Conservation (phyloP, 2,888 invertebrate genomes). For the Isotomurus palustris region DNA sequence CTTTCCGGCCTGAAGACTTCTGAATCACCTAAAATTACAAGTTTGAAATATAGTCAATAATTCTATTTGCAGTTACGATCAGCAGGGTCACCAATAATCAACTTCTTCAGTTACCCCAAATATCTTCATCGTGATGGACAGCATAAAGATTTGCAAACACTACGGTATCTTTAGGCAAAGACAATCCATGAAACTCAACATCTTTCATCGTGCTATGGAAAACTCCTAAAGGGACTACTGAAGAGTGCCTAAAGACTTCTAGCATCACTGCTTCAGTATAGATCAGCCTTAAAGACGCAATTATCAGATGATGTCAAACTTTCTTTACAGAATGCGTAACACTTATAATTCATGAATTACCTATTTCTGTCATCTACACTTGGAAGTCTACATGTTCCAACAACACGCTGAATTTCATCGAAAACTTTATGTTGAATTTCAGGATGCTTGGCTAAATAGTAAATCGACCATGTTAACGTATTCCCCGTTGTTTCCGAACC, state of each 20-base stretch:
- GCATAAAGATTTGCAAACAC: constrained; percentile 30
- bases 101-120: constrained; percentile 26
- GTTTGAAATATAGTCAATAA: background rate
- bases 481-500: constrained; percentile 33
- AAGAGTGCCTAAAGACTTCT: constrained; percentile 29
- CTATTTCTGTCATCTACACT: constrained; percentile 20
- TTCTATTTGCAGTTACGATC: too few species aligned
- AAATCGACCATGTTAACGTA: constrained; percentile 30
- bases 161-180: constrained; percentile 33
- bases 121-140: constrained; percentile 20
- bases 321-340: too few species aligned
- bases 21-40: constrained; percentile 13
- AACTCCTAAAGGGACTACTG: constrained; percentile 27
- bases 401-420: constrained; percentile 23
- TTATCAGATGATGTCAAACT: too few species aligned
- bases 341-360: too few species aligned
- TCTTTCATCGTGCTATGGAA: constrained; percentile 29
- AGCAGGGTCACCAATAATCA: too few species aligned
- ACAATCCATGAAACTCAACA: constrained; percentile 22
- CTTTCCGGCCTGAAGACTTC: constrained; percentile 35
- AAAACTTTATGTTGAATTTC: constrained; percentile 23
- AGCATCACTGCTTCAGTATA: constrained; percentile 32
- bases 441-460: constrained; percentile 17
- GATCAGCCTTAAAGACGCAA: background rate
- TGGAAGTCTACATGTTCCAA: constrained; percentile 25